Base-by-base conservation (phyloP, 2,888 invertebrate genomes). In the Agonum fuliginosum region DNA sequence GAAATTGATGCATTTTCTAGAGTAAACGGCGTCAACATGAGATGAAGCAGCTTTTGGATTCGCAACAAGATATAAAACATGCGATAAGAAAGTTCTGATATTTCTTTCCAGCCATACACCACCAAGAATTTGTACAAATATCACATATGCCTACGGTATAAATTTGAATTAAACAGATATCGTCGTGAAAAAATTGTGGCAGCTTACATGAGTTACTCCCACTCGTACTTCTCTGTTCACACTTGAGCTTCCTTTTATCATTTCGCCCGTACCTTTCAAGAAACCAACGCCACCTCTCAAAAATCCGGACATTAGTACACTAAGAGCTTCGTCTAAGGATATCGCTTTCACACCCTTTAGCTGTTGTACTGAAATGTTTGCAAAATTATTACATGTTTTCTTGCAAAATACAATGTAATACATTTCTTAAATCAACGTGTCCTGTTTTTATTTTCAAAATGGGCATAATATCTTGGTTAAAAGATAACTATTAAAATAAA, bases 11-110 rank as follows among this genome's bases (percentile, higher is more conserved):
- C 99, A 99, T 87, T 98, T 98, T 81, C 99, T 92, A 0, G 98
- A 97, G 86, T 98, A 98, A 1, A 99, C 98, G 10, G 98, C 97
- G 86, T 99, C 98, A 0, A 98, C 97, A 84, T 99, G 99, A 0
- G 97, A 97, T 10, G 96, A 95, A 0, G 97, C 96, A 0, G 97
- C 97, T 87, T 97, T 97, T 0, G 98, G 97, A 88, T 97, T 97
- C 0, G 97, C 96, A 19, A 98, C 97, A 80, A 99, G 88, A 83
- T 98, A 97, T 67, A 99, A 87, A 2, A 99, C 92, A 85, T 99
- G 98, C 6, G 91, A 91, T n/a, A 98, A 88, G 82, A 98, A 93
- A 0, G 92, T 90, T 10, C 93, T 93, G 83, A 98, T 90, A 85
- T 99, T 97, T 17, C 96, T 92, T 87, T 99, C 99, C 79, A 99